Evolutionary conservation across 1,140 invertebrate species (phyloP), one percentile per base, ranked within the genome.

Genomic region (Ceratoteleas bidentatus): DNA sequence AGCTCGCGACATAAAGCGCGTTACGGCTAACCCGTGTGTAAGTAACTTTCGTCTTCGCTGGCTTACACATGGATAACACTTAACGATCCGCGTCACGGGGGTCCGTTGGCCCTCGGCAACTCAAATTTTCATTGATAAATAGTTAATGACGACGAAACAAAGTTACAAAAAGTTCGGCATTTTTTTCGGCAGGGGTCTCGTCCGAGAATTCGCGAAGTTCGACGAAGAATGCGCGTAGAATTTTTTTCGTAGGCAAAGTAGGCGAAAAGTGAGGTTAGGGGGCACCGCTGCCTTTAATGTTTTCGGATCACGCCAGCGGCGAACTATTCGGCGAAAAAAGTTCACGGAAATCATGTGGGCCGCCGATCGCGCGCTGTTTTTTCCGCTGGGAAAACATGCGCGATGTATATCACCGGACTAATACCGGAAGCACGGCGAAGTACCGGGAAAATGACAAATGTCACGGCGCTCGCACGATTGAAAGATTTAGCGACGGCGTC

Each of bases 11-110:
- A 78, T 83, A 84, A 87, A 74, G 74, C 78, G 80, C 83, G 79
- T 89, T 88, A 88, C 89, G 81, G 78, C 83, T 90, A 88, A 90
- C 90, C 89, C 89, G 87, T 89, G 85, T 83, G 81, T 83, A 72
- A 78, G 74, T 78, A 89, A 86, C 81, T 87, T 84, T 85, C 62
- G 56, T 79, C 60, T 84, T 84, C 53, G 56, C 56, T 49, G 79
- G 83, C 80, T 87, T 83, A 83, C 75, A 79, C 76, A 72, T 56
- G 74, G 77, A 82, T 81, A 76, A 84, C 65, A 62, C 68, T 83
- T 88, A 88, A 88, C 85, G 85, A 86, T 86, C 78, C 36, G 66
- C 61, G 54, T 45, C 14, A 32, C 36, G 16, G 60, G 70, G 56
- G 64, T 81, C 64, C 65, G 33, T 24, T 38, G 54, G 32, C 11